These are phyloP conservation scores for Pantelozetes paolii DNA, from an alignment of 2,888 invertebrate genomes.

Conservation along the genomic window DNA sequence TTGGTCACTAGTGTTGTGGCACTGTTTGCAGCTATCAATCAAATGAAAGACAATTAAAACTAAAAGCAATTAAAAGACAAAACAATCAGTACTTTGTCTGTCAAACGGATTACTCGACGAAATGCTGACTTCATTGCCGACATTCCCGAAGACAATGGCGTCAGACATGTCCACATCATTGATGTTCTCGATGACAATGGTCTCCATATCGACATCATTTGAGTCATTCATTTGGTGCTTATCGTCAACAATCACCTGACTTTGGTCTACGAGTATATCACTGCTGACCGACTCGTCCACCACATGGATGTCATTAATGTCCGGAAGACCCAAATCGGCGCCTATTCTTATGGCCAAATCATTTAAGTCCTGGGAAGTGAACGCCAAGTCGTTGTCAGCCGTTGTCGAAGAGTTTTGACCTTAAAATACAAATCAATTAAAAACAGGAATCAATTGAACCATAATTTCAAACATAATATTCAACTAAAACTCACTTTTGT, in stretches of 20 bases:
- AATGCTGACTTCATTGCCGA: slow-evolving; percentile 41
- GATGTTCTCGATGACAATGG: slow-evolving; percentile 17
- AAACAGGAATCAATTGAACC: background rate
- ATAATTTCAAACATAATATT: background rate
- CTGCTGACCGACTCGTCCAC: slow-evolving; percentile 30
- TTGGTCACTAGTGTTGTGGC: background rate
- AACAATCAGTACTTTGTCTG: background rate
- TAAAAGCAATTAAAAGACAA: background rate
- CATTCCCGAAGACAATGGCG: slow-evolving; percentile 37
- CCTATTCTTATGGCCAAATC: slow-evolving; percentile 24
- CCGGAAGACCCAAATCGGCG: slow-evolving; percentile 6
- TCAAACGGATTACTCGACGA: slow-evolving; percentile 11
- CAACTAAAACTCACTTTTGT: background rate
- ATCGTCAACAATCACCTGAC: background rate
- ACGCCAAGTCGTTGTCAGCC: slow-evolving; percentile 17
- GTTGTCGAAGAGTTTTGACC: background rate
- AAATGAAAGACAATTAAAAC: background rate
- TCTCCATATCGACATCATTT: slow-evolving; percentile 21
- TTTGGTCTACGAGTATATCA: slow-evolving; percentile 26
- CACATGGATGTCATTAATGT: background rate
- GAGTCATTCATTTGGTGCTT: background rate
- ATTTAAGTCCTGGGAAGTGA: slow-evolving; percentile 4
- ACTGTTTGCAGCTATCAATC: background rate
- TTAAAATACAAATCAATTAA: background rate
- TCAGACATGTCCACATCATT: slow-evolving; percentile 28